phyloP scores from a whole-genome alignment of 1,140 invertebrate species.

The Drosophila ercepeae region DNA sequence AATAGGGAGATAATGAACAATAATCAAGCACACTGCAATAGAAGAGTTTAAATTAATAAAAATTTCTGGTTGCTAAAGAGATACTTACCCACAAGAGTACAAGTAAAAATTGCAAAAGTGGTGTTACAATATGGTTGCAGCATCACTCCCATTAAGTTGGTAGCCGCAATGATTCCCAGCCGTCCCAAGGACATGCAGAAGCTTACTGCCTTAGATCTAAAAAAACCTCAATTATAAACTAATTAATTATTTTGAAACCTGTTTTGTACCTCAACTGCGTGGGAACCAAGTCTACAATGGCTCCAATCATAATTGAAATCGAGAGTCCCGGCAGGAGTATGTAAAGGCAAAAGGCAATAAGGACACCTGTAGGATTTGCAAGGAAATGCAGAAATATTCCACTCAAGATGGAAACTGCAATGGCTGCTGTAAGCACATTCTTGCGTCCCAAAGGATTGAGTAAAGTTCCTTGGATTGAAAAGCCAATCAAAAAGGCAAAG shows the following conservation, averaged over 20 bases:
- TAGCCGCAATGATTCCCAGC: constrained; percentile 85
- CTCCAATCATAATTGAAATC: constrained; percentile 83
- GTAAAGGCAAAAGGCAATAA: constrained; percentile 79
- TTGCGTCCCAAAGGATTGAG: constrained; percentile 80
- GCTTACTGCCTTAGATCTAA: constrained; percentile 86
- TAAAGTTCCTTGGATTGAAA: constrained; percentile 67
- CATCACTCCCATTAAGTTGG: constrained; percentile 85
- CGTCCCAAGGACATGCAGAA: constrained; percentile 86
- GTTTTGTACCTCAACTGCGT: constrained; percentile 81
- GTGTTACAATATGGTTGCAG: constrained; percentile 85
- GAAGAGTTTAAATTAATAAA: not conserved
- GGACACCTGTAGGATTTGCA: constrained; percentile 59
- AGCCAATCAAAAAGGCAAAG: constrained; percentile 73
- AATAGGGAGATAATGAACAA: constrained; percentile 66
- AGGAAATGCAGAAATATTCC: constrained; percentile 74
- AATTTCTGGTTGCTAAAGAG: fast-evolving
- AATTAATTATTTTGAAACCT: not conserved
- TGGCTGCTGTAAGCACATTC: constrained; percentile 64
- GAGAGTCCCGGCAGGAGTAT: constrained; percentile 83
- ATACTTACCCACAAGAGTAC: constrained; percentile 57
- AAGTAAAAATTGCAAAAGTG: constrained; percentile 81
- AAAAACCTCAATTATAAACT: constrained; percentile 1
- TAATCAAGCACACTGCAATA: constrained; percentile 60
- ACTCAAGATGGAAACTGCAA: constrained; percentile 48
- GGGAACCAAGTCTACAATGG: constrained; percentile 84